A percentile compares a stretch with the other conserved stretches of the same genome.
phyloP scores from a whole-genome alignment of 92 coral and sea anemone species.

The Anthopleura xanthogrammica region DNA sequence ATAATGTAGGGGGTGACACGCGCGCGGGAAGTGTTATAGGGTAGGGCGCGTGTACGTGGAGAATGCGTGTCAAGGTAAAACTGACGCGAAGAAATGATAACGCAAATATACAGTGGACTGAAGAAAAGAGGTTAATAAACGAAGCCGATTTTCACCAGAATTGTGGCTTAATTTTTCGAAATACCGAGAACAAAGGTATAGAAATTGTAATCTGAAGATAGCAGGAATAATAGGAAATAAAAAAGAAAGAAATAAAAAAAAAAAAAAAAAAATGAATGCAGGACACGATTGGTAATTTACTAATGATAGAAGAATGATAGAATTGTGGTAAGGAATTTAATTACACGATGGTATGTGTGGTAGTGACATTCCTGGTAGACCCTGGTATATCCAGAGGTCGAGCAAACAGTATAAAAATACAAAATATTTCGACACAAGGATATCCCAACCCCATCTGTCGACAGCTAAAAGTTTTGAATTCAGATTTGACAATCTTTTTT shows the following conservation, averaged over 20 bases:
- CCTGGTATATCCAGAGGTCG: background rate
- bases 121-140: too few species aligned
- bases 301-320: background rate
- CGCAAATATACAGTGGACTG: too few species aligned
- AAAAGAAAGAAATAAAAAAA: background rate
- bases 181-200: too few species aligned
- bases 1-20: too few species aligned
- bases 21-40: too few species aligned
- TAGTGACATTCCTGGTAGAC: background rate
- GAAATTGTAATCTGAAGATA: too few species aligned
- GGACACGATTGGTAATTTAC: background rate
- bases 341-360: background rate
- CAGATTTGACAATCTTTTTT: background rate
- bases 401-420: background rate
- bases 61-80: too few species aligned
- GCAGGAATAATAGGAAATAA: background rate
- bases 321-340: background rate
- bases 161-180: too few species aligned
- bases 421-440: background rate
- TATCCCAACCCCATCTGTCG: background rate
- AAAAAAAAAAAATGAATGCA: background rate
- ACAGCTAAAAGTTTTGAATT: background rate
- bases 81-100: too few species aligned
- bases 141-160: too few species aligned
- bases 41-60: too few species aligned